Conservation (phyloP, 2,888 invertebrate genomes). For the Drosophila yooni region DNA sequence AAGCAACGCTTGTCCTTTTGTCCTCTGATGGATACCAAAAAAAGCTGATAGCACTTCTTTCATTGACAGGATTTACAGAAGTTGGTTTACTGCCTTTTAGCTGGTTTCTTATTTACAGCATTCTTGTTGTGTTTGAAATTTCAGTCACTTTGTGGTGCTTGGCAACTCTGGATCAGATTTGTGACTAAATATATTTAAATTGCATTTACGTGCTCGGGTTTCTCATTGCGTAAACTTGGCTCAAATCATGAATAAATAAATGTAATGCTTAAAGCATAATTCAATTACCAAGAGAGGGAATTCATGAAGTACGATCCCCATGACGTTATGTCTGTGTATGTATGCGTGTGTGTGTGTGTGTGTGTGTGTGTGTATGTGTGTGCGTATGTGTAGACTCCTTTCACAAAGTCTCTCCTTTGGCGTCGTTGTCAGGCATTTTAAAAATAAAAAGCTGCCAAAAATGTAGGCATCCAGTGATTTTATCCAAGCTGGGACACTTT, state of each 20-base stretch:
- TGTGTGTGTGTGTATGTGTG: neutral
- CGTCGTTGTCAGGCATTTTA: slow-evolving; percentile 37
- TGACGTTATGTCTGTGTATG: neutral
- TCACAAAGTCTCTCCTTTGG: slow-evolving; percentile 3
- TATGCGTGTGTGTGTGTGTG: neutral
- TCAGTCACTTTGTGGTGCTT: slow-evolving; percentile 21
- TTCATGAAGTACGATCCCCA: slow-evolving; percentile 14
- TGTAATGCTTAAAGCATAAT: slow-evolving; percentile 69
- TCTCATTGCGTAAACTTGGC: slow-evolving; percentile 28
- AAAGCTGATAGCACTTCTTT: neutral
- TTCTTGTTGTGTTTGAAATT: slow-evolving; percentile 7
- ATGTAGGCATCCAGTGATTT: neutral
- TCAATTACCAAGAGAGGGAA: slow-evolving; percentile 59
- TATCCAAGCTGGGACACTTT: slow-evolving; percentile 33
- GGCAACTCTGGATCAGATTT: slow-evolving; percentile 40
- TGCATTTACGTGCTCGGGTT: slow-evolving; percentile 67
- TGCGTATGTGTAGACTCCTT: neutral
- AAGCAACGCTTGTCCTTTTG: neutral
- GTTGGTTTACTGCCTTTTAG: neutral
- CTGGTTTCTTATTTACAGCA: neutral
- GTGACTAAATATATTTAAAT: slow-evolving; percentile 72
- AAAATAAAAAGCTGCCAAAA: slow-evolving; percentile 43
- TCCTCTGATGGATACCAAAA: neutral
- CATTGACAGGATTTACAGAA: neutral
- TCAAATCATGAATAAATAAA: slow-evolving; percentile 73